Evolutionary conservation across 2,797 vertebrate species (phyloP).

Genomic region (Xenentodon cancila): DNA sequence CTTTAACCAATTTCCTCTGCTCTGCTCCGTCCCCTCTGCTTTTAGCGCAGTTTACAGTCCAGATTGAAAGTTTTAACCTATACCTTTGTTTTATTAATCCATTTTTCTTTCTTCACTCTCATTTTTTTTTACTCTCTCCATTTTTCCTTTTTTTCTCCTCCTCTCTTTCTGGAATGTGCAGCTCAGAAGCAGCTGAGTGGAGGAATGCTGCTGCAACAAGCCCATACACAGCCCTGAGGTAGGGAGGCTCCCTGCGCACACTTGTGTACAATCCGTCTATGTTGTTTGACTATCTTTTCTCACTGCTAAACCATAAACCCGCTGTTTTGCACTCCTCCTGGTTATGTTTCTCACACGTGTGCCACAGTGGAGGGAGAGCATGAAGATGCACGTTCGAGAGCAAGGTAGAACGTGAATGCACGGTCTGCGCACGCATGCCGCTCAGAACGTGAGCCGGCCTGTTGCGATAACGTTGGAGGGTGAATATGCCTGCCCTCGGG

Average conservation of each 20-base stretch:
- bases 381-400: constrained; percentile 35
- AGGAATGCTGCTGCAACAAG: constrained; percentile 84
- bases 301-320: constrained; percentile 1
- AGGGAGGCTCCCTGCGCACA: constrained; percentile 57
- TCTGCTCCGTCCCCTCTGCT: neutral
- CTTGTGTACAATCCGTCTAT: constrained; percentile 27
- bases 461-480: constrained; percentile 46
- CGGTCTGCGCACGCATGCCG: constrained; percentile 22
- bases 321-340: constrained; percentile 1
- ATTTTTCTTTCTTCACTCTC: neutral
- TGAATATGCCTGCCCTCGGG: constrained; percentile 68
- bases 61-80: neutral
- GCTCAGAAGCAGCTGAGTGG: constrained; percentile 79
- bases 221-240: constrained; percentile 73
- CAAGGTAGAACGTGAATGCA: constrained; percentile 6
- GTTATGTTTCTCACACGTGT: constrained; percentile 18
- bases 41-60: neutral
- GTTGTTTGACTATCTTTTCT: constrained; percentile 3
- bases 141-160: constrained; percentile 21
- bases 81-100: neutral
- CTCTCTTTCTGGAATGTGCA: constrained; percentile 68
- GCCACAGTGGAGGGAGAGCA: constrained; percentile 18
- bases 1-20: neutral
- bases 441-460: constrained; percentile 55
- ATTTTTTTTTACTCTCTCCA: constrained; percentile 10